Evolutionary conservation across 2,113 vertebrate genomes (phyloP).

Genomic region (Platanista minor): DNA sequence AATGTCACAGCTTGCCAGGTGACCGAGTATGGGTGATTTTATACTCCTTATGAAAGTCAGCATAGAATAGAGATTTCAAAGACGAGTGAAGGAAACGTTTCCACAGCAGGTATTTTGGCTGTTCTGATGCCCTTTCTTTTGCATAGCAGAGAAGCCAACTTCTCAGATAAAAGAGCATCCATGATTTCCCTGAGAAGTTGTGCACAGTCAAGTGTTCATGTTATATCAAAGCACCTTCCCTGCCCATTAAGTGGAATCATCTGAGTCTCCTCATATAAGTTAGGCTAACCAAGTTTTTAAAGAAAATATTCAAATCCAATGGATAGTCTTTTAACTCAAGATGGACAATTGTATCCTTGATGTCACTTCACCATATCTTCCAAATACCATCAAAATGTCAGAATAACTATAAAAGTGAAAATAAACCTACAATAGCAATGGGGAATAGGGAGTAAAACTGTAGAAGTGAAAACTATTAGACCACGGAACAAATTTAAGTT

Average conservation of each 20-base stretch:
- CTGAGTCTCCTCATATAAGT: not conserved
- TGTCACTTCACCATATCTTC: not conserved
- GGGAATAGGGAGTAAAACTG: not conserved
- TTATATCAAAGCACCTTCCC: not conserved
- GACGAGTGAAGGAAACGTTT: not conserved
- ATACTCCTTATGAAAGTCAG: not conserved
- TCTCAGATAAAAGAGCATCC: constrained; percentile 13
- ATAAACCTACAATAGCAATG: not conserved
- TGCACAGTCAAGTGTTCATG: not conserved
- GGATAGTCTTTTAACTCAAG: not conserved
- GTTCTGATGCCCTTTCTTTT: not conserved
- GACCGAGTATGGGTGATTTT: not conserved
- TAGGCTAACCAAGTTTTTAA: not conserved
- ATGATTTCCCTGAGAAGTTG: not conserved
- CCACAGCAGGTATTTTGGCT: not conserved
- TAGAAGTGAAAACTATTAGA: not conserved
- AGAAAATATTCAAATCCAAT: not conserved
- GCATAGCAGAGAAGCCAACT: not conserved
- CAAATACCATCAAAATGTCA: not conserved
- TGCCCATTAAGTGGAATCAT: not conserved
- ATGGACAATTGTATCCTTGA: not conserved
- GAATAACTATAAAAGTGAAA: not conserved
- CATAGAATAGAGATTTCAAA: not conserved
- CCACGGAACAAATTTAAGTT: not conserved
- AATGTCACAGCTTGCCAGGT: constrained; percentile 16